Percentiles rank a stretch among this genome's conserved stretches.
phyloP scores from a whole-genome alignment of 1,140 invertebrate species.

The Pachyrhynchus sulphureomaculatus region DNA sequence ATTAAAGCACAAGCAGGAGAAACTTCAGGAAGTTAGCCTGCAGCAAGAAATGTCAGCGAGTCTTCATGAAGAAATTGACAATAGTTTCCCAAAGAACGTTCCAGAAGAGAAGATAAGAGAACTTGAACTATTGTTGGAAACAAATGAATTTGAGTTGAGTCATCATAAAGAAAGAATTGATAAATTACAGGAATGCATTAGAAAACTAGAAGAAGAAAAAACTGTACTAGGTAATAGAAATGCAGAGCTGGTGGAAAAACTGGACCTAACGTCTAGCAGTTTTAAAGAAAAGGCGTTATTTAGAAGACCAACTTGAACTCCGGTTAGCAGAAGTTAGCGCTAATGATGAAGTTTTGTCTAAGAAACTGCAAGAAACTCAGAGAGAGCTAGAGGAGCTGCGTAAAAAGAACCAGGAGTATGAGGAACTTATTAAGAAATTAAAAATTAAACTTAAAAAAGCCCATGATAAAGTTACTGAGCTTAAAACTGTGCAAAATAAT shows the following conservation, averaged over 20 bases:
- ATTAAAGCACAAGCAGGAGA: slow-evolving; percentile 32
- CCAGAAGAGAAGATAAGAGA: slow-evolving; percentile 68
- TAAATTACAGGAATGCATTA: slow-evolving; percentile 61
- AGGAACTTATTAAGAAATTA: slow-evolving; percentile 50
- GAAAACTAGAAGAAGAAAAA: slow-evolving; percentile 57
- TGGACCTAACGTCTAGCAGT: slow-evolving; percentile 57
- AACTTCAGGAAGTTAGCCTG: slow-evolving; percentile 34
- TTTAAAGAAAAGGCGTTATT: slow-evolving; percentile 57
- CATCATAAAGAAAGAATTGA: slow-evolving; percentile 61
- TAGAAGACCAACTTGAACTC: slow-evolving; percentile 58
- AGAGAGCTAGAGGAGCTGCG: slow-evolving; percentile 60
- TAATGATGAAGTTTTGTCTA: slow-evolving; percentile 59
- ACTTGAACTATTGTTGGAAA: slow-evolving; percentile 70
- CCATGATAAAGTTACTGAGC: slow-evolving; percentile 42
- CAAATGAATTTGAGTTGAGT: slow-evolving; percentile 65
- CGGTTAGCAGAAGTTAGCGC: slow-evolving; percentile 57
- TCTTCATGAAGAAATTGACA: slow-evolving; percentile 31
- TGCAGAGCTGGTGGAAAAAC: slow-evolving; percentile 57
- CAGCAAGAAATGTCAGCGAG: slow-evolving; percentile 38
- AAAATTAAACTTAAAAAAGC: slow-evolving; percentile 57
- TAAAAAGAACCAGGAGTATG: slow-evolving; percentile 48
- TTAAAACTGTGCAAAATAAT: slow-evolving; percentile 20
- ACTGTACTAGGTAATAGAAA: slow-evolving; percentile 57
- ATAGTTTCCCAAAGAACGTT: slow-evolving; percentile 10
- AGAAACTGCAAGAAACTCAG: slow-evolving; percentile 56